A percentile compares a stretch with the other conserved stretches of the same genome.
Evolutionary conservation across 1,140 invertebrate species (phyloP).

Genomic region (Maconellicoccus hirsutus): DNA sequence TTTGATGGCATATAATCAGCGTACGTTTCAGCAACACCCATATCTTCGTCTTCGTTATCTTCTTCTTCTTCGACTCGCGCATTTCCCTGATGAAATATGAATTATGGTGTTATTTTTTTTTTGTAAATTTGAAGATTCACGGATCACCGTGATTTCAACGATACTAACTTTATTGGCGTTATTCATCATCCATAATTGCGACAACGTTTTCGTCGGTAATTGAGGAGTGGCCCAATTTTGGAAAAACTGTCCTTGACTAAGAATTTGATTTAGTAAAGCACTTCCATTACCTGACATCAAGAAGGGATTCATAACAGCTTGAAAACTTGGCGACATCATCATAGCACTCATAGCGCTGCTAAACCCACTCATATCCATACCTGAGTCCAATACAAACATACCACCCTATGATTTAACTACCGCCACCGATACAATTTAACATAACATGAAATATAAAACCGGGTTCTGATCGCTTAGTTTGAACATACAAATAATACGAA

Average conservation of each 20-base stretch:
- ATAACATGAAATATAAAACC: no score
- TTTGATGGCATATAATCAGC: constrained; percentile 95
- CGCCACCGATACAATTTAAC: background rate
- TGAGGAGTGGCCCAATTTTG: background rate
- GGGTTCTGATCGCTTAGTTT: no score
- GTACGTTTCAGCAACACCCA: constrained; percentile 96
- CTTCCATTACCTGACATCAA: constrained; percentile 10
- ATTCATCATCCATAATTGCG: background rate
- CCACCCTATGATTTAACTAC: background rate
- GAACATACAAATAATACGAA: no score
- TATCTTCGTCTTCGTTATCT: constrained; percentile 88
- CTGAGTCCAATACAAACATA: background rate
- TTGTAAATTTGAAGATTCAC: background rate
- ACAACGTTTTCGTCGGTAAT: background rate
- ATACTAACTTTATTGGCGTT: constrained; percentile 7
- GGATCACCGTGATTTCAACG: background rate
- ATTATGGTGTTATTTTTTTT: background rate
- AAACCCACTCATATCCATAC: constrained; percentile 18
- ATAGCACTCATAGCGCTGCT: background rate
- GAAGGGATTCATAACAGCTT: constrained; percentile 3
- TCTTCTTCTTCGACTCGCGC: constrained; percentile 49
- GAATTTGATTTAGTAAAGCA: background rate
- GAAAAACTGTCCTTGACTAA: background rate
- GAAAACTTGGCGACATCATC: constrained; percentile 15
- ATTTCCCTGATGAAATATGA: background rate